Base-by-base conservation (phyloP, 2,797 vertebrate species). In the Linurgus olivaceus region DNA sequence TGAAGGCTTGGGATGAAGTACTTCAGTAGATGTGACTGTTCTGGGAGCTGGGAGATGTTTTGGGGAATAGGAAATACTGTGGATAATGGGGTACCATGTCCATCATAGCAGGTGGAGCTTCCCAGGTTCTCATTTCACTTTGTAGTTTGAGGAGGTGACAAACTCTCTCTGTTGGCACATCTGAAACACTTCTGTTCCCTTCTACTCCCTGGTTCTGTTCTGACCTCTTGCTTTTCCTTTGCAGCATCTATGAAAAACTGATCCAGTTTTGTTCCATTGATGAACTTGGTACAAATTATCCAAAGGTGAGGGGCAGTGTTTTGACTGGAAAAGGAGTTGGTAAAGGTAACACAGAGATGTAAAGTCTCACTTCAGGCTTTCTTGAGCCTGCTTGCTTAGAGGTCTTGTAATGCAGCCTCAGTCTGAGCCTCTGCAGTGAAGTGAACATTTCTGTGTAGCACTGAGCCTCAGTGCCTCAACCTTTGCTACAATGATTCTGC, bases 201-300 rank as follows among this genome's bases (percentile, higher is more conserved):
- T 74, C 31, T n/a, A 0, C 35, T 88, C 37, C 3, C 33, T 72
- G 52, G 4, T 62, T 92, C 33, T 79, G 29, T 54, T 75, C 54
- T 93, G 57, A 93, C 29, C 52, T 94, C 48, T 52, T 52, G 31
- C 44, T 63, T 67, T 91, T 84, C 45, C 62, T 79, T 97, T 97
- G 66, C 93, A 99, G 99, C 95, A 99, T 99, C 97, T 99, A 99
- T 42, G 99, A 99, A 96, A 99, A 99, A 93, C 98, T 99, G 67
- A 99, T 99, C 95, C 99, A 99, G 98, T 99, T 98, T 96, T 99
- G 99, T 91, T 97, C 98, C 8, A 99, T 99, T 28, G 99, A 99
- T 73, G 99, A 99, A 91, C 98, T 99, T 0, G 99, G 99, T 91
- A 99, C 99, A 4, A 99, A 99, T 98, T 99, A 99, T 90, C 99